phyloP scores from a whole-genome alignment of 2,888 invertebrate species.

The Pristionchus maxplancki region DNA sequence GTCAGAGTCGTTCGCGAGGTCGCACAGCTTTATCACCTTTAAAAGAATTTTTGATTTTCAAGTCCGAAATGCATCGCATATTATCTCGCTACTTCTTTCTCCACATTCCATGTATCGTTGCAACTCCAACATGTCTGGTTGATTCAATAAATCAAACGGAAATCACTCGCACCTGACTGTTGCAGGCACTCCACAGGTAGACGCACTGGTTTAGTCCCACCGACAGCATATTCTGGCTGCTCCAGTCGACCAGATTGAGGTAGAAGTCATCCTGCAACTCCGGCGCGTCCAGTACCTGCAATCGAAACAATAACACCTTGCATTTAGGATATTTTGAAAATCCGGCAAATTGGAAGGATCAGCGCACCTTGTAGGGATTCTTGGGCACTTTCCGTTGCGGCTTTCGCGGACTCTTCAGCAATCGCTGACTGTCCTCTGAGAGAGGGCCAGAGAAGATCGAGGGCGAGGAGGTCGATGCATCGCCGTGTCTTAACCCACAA shows the following conservation, averaged over 20 bases:
- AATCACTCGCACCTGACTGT: constrained; percentile 86
- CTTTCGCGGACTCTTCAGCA: constrained; percentile 94
- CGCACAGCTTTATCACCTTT: constrained; percentile 91
- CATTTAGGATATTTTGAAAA: background rate
- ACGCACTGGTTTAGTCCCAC: constrained; percentile 98
- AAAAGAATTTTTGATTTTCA: no score
- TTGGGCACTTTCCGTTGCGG: constrained; percentile 98
- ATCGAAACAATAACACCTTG: background rate
- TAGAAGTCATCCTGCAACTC: constrained; percentile 99
- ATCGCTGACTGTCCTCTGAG: constrained; percentile 93
- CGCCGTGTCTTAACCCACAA: constrained; percentile 55
- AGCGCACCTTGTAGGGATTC: constrained; percentile 92
- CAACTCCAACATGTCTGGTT: background rate
- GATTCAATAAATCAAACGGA: background rate
- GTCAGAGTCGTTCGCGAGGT: constrained; percentile 90
- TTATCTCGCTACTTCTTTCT: background rate
- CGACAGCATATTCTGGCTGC: constrained; percentile 96
- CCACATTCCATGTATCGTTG: background rate
- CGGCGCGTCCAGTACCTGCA: constrained; percentile 89
- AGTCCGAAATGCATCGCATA: constrained; percentile 52
- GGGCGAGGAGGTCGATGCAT: constrained; percentile 58
- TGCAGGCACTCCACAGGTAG: constrained; percentile 98
- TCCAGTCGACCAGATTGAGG: constrained; percentile 98
- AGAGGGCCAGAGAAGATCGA: constrained; percentile 85
- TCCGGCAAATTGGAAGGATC: no score